These are phyloP conservation scores for Halichoerus grypus DNA, from an alignment of 2,113 vertebrate species.

Conservation along the genomic window DNA sequence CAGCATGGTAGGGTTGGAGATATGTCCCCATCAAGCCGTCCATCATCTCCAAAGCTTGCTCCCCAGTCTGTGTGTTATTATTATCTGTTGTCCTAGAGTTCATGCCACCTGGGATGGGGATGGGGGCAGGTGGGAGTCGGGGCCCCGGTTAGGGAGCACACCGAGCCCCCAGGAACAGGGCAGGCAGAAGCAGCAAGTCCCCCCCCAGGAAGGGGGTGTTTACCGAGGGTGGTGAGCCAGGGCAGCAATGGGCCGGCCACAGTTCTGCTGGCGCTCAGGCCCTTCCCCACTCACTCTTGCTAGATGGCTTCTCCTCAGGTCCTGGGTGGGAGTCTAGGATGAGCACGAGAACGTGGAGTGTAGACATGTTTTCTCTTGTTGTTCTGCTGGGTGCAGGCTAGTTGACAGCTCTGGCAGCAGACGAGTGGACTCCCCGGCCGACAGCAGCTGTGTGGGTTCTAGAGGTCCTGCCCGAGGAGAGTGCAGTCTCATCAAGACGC, in stretches of 20 bases:
- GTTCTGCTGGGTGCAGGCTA: too few relatives aligned
- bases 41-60: not conserved
- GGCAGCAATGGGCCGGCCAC: rapidly evolving
- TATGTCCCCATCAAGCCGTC: not conserved
- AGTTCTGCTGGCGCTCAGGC: not conserved
- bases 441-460: not conserved
- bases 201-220: rapidly evolving
- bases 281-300: not conserved
- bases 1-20: not conserved
- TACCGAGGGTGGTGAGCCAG: too few relatives aligned
- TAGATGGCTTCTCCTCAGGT: not conserved
- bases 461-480: not conserved
- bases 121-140: not conserved
- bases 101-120: not conserved
- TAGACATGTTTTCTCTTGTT: not conserved
- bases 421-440: rapidly evolving
- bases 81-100: not conserved
- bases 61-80: not conserved
- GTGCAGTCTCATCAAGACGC: not conserved
- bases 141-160: rapidly evolving
- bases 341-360: not conserved
- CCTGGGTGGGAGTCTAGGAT: not conserved
- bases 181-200: not conserved
- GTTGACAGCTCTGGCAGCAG: too few relatives aligned
- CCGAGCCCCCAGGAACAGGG: too few relatives aligned